Percentiles rank a stretch among this genome's conserved stretches.
phyloP scores from a whole-genome alignment of 1,140 invertebrate genomes.

The Leptestheria dahalacensis region DNA sequence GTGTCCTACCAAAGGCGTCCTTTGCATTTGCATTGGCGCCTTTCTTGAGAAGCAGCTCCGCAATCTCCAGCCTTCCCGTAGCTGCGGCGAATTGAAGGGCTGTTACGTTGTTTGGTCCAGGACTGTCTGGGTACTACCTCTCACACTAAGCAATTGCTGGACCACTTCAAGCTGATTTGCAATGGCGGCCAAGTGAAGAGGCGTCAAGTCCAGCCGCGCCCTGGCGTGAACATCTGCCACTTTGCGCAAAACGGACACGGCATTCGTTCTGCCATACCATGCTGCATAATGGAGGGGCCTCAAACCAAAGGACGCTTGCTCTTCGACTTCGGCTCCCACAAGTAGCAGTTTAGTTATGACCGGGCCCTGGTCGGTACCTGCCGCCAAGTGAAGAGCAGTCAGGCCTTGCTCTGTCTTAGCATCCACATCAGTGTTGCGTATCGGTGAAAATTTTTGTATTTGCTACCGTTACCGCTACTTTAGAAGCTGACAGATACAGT shows the following conservation, averaged over 20 bases:
- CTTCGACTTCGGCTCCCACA: not conserved
- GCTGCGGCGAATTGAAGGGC: not conserved
- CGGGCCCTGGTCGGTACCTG: not conserved
- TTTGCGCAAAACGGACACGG: not conserved
- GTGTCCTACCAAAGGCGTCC: not conserved
- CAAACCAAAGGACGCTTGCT: not conserved
- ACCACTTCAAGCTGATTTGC: not conserved
- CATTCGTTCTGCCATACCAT: not conserved
- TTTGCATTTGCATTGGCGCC: not conserved
- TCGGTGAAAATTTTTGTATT: too few species aligned
- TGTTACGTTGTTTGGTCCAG: not conserved
- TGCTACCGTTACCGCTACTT: too few species aligned
- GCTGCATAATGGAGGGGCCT: not conserved
- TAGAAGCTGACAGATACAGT: too few species aligned
- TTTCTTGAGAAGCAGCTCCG: not conserved
- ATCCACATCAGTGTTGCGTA: not conserved
- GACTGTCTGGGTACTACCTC: not conserved
- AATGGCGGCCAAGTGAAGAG: not conserved
- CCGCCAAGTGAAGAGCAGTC: not conserved
- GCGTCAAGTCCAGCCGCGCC: not conserved
- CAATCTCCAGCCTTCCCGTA: not conserved
- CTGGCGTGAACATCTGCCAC: not conserved
- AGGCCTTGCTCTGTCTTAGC: not conserved
- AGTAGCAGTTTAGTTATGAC: not conserved
- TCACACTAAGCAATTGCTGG: not conserved